Conservation (phyloP, 2,888 invertebrate species). For the Aquatica leii region DNA sequence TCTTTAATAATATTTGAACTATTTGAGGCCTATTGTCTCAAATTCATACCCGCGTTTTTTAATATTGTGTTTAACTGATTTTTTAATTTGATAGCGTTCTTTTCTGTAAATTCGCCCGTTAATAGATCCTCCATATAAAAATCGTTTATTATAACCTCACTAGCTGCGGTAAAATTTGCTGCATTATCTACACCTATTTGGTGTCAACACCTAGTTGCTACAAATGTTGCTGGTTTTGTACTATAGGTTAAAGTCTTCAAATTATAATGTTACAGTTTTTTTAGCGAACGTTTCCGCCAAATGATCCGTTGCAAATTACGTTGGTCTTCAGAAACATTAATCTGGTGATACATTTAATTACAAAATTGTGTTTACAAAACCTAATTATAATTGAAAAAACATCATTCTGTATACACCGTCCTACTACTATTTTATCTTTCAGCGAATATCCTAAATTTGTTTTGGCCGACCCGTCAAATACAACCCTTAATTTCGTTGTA, state of each 20-base stretch:
- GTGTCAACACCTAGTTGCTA: too few relatives aligned
- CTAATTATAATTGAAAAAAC: slow-evolving; percentile 5
- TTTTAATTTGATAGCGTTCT: background rate
- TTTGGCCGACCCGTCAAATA: too few relatives aligned
- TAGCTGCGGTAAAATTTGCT: too few relatives aligned
- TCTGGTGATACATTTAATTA: background rate
- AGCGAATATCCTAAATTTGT: too few relatives aligned
- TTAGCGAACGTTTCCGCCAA: background rate
- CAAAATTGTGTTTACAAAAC: slow-evolving; percentile 1
- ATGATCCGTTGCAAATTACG: background rate
- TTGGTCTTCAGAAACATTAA: background rate
- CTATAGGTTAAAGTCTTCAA: background rate
- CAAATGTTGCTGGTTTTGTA: background rate
- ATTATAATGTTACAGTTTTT: background rate
- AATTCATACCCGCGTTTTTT: too few relatives aligned
- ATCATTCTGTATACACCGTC: too few relatives aligned
- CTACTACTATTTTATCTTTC: background rate
- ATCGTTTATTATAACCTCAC: too few relatives aligned
- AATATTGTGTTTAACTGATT: too few relatives aligned
- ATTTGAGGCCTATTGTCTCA: too few relatives aligned
- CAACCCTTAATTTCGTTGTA: background rate
- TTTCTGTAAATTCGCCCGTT: background rate
- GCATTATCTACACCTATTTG: slow-evolving; percentile 2
- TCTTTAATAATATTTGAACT: too few relatives aligned
- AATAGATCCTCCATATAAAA: too few relatives aligned